phyloP scores from a whole-genome alignment of 2,888 invertebrate genomes.

The Xestia sexstrigata region DNA sequence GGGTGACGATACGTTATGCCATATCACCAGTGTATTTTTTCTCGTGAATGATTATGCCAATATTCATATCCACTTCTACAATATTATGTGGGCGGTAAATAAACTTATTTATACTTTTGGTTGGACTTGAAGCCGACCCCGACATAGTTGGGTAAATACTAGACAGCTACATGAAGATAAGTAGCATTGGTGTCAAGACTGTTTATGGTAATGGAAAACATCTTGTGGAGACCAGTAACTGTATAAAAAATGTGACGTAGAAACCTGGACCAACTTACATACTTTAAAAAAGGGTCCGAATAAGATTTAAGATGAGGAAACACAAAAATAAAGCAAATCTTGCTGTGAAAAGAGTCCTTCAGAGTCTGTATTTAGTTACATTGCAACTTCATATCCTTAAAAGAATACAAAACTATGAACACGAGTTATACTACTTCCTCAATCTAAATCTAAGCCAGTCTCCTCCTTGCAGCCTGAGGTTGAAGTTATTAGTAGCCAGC shows the following conservation, averaged over 20 bases:
- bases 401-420: not conserved
- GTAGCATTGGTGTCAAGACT: too few species aligned
- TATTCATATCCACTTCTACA: not conserved
- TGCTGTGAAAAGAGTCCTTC: not conserved
- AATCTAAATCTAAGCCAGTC: conserved; percentile 75
- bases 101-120: not conserved
- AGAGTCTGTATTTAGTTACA: not conserved
- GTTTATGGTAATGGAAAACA: too few species aligned
- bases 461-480: conserved; percentile 75
- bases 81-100: not conserved
- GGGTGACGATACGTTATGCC: not conserved
- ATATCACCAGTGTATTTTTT: not conserved
- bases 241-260: too few species aligned
- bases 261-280: too few species aligned
- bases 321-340: not conserved
- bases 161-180: too few species aligned
- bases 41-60: not conserved
- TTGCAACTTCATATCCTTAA: not conserved
- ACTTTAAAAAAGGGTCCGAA: not conserved
- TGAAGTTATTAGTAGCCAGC: conserved; percentile 70
- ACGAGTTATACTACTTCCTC: conserved; percentile 32
- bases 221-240: too few species aligned
- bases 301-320: not conserved
- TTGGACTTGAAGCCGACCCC: too few species aligned
- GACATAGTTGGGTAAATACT: too few species aligned